A percentile compares a stretch with the other conserved stretches of the same genome.
phyloP scores from a whole-genome alignment of 35 echinoderm and acorn worm species.

The Ophiothrix spiculata region DNA sequence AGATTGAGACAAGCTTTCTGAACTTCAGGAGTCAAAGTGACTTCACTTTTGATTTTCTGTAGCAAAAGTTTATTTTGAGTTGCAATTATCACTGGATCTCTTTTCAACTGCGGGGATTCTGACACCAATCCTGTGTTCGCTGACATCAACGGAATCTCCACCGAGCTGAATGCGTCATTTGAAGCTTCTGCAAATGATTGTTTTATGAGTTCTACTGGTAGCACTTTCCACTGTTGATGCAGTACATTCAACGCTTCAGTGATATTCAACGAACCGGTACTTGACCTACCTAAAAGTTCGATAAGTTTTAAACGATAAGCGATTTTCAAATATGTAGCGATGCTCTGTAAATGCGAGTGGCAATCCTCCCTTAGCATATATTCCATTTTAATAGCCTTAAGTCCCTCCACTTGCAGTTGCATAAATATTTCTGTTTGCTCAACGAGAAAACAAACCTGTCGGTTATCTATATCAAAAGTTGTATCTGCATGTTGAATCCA shows the following conservation, averaged over 20 bases:
- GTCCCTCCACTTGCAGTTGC: not conserved
- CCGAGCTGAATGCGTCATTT: not conserved
- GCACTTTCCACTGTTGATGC: not conserved
- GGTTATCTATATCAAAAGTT: not conserved
- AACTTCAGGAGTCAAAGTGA: not conserved
- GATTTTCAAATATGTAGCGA: not conserved
- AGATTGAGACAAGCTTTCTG: not conserved
- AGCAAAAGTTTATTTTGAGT: not conserved
- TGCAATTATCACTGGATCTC: not conserved
- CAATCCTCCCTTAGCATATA: not conserved
- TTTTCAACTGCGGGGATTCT: not conserved
- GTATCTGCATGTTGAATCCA: not conserved
- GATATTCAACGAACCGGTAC: not conserved
- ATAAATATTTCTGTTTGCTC: not conserved
- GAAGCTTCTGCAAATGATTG: not conserved
- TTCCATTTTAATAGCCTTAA: not conserved
- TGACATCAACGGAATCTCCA: no score
- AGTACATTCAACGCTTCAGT: not conserved
- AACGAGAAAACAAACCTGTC: not conserved
- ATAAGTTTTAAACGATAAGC: not conserved
- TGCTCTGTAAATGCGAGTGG: not conserved
- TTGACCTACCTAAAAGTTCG: not conserved
- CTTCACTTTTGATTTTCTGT: not conserved
- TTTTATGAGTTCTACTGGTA: not conserved
- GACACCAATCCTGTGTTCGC: no score